These are phyloP conservation scores for Diprion similis DNA, from an alignment of 1,140 invertebrate genomes.

Conservation along the genomic window DNA sequence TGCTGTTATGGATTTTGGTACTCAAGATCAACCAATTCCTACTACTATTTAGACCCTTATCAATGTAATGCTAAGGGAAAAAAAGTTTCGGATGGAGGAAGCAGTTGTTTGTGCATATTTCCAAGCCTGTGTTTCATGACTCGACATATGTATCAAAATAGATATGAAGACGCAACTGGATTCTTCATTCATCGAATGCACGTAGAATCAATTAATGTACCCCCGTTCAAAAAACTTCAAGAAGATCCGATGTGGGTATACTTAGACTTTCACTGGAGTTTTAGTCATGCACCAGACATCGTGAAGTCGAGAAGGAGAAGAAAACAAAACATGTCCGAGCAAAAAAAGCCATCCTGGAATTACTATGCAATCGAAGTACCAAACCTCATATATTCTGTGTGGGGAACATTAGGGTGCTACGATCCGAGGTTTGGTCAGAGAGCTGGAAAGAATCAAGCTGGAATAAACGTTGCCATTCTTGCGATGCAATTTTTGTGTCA, in stretches of 20 bases:
- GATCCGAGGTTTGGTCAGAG: constrained; percentile 43
- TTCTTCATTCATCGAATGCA: constrained; percentile 56
- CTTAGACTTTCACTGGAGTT: constrained; percentile 56
- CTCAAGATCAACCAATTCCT: constrained; percentile 43
- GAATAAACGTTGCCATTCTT: constrained; percentile 45
- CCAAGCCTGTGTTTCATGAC: constrained; percentile 45
- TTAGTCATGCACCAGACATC: constrained; percentile 29
- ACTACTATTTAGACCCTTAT: constrained; percentile 57
- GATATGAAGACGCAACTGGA: constrained; percentile 43
- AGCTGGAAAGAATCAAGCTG: constrained; percentile 49
- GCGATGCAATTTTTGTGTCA: constrained; percentile 47
- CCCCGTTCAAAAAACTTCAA: constrained; percentile 33
- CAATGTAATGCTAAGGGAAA: constrained; percentile 42
- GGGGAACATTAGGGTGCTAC: constrained; percentile 52
- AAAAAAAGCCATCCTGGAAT: constrained; percentile 41
- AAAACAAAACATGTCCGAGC: constrained; percentile 18
- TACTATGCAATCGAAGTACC: constrained; percentile 50
- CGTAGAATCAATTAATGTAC: constrained; percentile 49
- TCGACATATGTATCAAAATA: constrained; percentile 45
- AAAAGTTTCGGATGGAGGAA: constrained; percentile 32
- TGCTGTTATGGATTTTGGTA: constrained; percentile 61
- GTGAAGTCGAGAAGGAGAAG: constrained; percentile 27
- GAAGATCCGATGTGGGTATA: constrained; percentile 59
- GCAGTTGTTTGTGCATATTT: constrained; percentile 47
- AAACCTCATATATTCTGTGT: constrained; percentile 51